Evolutionary conservation across 2,888 invertebrate species (phyloP).

Genomic region (Andrena flavipes): DNA sequence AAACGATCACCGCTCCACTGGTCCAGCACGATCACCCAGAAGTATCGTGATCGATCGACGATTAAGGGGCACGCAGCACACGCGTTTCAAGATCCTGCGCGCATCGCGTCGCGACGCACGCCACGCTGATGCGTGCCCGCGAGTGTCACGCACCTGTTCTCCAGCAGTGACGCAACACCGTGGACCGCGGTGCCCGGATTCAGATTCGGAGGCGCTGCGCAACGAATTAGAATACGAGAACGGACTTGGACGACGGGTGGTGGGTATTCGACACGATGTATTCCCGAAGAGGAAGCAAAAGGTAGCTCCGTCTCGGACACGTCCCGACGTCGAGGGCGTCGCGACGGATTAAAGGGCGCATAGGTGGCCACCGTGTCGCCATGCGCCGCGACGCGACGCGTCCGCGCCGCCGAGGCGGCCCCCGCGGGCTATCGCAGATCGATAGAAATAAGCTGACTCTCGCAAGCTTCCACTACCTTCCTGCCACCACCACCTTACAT

Average conservation of each 20-base stretch:
- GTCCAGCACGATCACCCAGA: slow-evolving; percentile 8
- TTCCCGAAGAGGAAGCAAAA: not conserved
- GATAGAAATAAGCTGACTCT: slow-evolving; percentile 79
- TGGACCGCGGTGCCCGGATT: slow-evolving; percentile 14
- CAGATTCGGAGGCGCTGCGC: not conserved
- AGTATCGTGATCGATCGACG: slow-evolving; percentile 6
- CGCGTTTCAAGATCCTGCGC: slow-evolving; percentile 37
- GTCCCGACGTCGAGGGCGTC: slow-evolving; percentile 76
- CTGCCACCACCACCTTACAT: not conserved
- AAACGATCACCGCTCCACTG: slow-evolving; percentile 30
- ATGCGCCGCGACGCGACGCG: slow-evolving; percentile 71
- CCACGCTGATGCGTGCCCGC: slow-evolving; percentile 32
- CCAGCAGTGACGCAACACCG: slow-evolving; percentile 51
- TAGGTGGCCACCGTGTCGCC: slow-evolving; percentile 77
- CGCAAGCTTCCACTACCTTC: slow-evolving; percentile 63
- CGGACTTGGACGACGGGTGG: not conserved
- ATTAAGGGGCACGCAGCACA: not conserved
- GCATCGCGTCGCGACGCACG: slow-evolving; percentile 30
- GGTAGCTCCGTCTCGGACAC: slow-evolving; percentile 41
- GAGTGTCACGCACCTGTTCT: slow-evolving; percentile 52
- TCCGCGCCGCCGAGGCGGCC: slow-evolving; percentile 62
- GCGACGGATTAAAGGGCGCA: slow-evolving; percentile 79
- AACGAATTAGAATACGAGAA: not conserved
- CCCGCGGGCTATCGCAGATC: slow-evolving; percentile 78
- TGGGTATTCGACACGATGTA: not conserved